These are phyloP conservation scores for Saccopteryx bilineata DNA, from an alignment of 2,113 vertebrate species.

Conservation along the genomic window DNA sequence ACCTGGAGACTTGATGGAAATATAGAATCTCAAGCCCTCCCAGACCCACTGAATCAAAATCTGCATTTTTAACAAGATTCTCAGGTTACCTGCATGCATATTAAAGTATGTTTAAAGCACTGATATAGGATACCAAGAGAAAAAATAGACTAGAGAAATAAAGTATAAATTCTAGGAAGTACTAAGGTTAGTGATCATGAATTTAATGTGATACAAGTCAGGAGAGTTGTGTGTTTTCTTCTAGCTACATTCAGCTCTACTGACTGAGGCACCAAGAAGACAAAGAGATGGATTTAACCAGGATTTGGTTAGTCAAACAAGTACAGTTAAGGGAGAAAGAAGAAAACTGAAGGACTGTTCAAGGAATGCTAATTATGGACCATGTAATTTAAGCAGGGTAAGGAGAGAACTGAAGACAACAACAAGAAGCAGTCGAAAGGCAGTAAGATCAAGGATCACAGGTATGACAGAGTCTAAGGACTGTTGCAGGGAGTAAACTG, in stretches of 20 bases:
- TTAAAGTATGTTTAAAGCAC: slow-evolving; percentile 1
- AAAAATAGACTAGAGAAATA: neutral
- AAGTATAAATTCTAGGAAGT: neutral
- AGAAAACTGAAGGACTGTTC: neutral
- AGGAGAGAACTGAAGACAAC: neutral
- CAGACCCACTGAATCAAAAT: neutral
- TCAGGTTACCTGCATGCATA: neutral
- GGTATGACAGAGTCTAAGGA: neutral
- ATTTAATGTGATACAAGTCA: neutral
- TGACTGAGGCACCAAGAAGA: neutral
- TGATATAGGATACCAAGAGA: neutral
- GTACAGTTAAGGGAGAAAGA: neutral
- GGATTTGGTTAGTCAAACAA: slow-evolving; percentile 4
- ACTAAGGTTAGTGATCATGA: neutral
- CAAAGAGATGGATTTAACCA: neutral
- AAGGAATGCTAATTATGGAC: neutral
- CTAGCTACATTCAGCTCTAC: neutral
- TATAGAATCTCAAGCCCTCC: neutral
- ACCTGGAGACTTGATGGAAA: neutral
- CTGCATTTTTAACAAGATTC: neutral
- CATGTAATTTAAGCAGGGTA: neutral
- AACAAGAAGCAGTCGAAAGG: neutral
- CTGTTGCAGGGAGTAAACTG: neutral
- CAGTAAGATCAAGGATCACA: neutral
- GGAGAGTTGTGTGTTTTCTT: neutral